A percentile compares a stretch with the other conserved stretches of the same genome.
phyloP scores from a whole-genome alignment of 2,888 invertebrate genomes.

The Allacma fusca region DNA sequence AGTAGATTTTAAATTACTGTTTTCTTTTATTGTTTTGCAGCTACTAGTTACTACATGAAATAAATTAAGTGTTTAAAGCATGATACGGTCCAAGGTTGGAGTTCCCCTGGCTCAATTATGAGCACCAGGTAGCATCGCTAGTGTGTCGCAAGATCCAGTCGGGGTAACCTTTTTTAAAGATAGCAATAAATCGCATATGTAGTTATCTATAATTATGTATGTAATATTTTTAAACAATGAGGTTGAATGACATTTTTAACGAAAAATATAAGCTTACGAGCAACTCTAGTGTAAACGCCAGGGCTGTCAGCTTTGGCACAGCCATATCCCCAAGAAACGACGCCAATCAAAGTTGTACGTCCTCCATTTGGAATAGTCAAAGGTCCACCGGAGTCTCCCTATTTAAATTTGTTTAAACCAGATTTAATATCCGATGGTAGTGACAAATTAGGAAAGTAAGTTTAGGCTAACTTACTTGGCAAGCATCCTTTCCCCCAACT shows the following conservation, averaged over 20 bases:
- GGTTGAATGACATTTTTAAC: not conserved
- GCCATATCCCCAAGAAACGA: conserved; percentile 47
- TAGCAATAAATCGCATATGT: conserved; percentile 36
- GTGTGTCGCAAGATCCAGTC: conserved; percentile 57
- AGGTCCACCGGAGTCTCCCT: conserved; percentile 45
- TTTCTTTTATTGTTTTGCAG: too few relatives aligned
- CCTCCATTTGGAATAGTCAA: conserved; percentile 58
- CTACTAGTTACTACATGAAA: too few relatives aligned
- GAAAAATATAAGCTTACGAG: not conserved
- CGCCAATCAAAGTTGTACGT: conserved; percentile 55
- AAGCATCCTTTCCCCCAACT: conserved; percentile 42
- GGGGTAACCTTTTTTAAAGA: conserved; percentile 46
- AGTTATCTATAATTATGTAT: too few relatives aligned
- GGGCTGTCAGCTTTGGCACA: conserved; percentile 51
- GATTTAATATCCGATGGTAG: conserved; percentile 3
- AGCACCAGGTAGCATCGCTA: conserved; percentile 46
- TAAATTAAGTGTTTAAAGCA: too few relatives aligned
- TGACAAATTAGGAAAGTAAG: too few relatives aligned
- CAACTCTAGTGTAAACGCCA: conserved; percentile 50
- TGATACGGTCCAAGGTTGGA: too few relatives aligned
- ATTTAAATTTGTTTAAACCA: not conserved
- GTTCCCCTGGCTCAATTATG: not conserved
- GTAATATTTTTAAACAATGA: too few relatives aligned
- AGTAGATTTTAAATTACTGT: too few relatives aligned
- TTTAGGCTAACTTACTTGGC: conserved; percentile 46